These are phyloP conservation scores for Cataglyphis rosenhaueri DNA, from an alignment of 2,888 invertebrate species.

Conservation along the genomic window DNA sequence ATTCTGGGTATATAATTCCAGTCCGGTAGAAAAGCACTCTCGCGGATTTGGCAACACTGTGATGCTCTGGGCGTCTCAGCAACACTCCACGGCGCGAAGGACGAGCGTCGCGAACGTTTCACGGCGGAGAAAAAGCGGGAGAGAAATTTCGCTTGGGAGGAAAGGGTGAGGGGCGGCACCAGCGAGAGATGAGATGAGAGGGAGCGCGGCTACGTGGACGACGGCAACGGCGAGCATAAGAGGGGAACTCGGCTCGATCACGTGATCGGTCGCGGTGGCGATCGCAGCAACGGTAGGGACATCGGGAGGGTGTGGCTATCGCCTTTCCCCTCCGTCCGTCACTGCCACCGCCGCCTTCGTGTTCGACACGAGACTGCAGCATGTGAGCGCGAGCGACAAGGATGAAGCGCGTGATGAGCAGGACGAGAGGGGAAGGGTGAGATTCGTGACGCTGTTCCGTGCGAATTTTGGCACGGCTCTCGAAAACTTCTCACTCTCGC, in stretches of 20 bases:
- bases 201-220: conserved; percentile 79
- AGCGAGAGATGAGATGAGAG: conserved; percentile 30
- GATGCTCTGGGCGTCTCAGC: conserved; percentile 82
- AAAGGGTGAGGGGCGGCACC: conserved; percentile 65
- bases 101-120: conserved; percentile 75
- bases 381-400: conserved; percentile 39
- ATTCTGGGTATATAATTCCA: conserved; percentile 67
- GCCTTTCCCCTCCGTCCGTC: conserved; percentile 77
- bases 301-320: conserved; percentile 62
- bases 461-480: conserved; percentile 81
- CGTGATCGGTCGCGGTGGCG: conserved; percentile 85
- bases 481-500: conserved; percentile 77
- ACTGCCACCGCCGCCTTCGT: conserved; percentile 72
- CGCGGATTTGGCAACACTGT: conserved; percentile 77
- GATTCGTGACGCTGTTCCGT: conserved; percentile 73
- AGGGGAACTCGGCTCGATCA: conserved; percentile 86
- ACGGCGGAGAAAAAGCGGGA: conserved; percentile 69
- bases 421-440: conserved; percentile 65
- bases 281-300: conserved; percentile 80
- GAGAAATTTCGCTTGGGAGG: conserved; percentile 50
- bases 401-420: conserved; percentile 15
- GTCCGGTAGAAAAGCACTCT: conserved; percentile 72
- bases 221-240: conserved; percentile 85
- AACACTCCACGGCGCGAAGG: conserved; percentile 84
- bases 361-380: conserved; percentile 67